These are phyloP conservation scores for Hypena proboscidalis DNA, from an alignment of 2,888 invertebrate genomes.

Conservation along the genomic window DNA sequence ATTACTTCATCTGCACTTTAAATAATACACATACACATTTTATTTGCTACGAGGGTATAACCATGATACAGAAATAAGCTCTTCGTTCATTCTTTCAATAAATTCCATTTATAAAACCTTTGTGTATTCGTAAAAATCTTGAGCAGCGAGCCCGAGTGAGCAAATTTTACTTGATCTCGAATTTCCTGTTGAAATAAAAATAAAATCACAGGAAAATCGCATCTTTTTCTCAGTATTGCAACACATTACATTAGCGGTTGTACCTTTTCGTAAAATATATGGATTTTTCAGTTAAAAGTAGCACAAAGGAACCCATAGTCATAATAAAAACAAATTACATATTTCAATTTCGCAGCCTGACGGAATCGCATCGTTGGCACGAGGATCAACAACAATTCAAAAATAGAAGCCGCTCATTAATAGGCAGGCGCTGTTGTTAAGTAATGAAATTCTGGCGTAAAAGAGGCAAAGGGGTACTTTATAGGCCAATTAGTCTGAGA, in stretches of 20 bases:
- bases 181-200: constrained; percentile 34
- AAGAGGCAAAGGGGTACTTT: constrained; percentile 58
- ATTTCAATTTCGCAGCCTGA: constrained; percentile 8
- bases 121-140: constrained; percentile 35
- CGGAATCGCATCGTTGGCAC: constrained; percentile 9
- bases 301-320: constrained; percentile 2
- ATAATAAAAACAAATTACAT: constrained; percentile 13
- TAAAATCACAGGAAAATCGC: constrained; percentile 23
- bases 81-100: too few relatives aligned
- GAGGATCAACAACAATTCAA: constrained; percentile 26
- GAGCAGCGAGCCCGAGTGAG: constrained; percentile 19
- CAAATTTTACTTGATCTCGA: constrained; percentile 32
- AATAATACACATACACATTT: too few relatives aligned
- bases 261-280: constrained; percentile 11
- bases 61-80: too few relatives aligned
- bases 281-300: constrained; percentile 5
- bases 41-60: too few relatives aligned
- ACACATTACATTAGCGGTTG: constrained; percentile 10
- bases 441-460: constrained; percentile 54
- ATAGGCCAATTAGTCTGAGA: constrained; percentile 69
- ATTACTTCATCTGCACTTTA: too few relatives aligned
- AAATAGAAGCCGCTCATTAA: constrained; percentile 30
- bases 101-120: constrained; percentile 9
- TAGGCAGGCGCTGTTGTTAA: constrained; percentile 35
- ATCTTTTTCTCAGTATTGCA: constrained; percentile 19